Conservation (phyloP, 2,888 invertebrate species). For the Chymomyza procnemis region DNA sequence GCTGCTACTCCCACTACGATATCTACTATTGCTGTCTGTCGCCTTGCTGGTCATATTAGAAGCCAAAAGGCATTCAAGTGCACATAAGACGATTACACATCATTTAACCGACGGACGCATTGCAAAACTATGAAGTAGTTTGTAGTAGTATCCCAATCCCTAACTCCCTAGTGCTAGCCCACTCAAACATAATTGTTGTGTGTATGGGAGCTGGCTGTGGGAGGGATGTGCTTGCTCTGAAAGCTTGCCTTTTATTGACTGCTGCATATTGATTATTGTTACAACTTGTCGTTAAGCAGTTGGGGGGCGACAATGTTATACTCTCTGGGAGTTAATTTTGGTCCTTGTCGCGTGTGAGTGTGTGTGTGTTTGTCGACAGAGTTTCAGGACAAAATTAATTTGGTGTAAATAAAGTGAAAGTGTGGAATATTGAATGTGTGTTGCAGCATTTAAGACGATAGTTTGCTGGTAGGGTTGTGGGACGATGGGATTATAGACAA, state of each 20-base stretch:
- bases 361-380: constrained; percentile 10
- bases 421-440: constrained; percentile 25
- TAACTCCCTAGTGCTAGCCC: background rate
- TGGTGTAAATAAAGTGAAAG: constrained; percentile 70
- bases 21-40: constrained; percentile 30
- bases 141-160: background rate
- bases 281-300: constrained; percentile 40
- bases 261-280: constrained; percentile 73
- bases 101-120: constrained; percentile 74
- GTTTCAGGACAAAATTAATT: constrained; percentile 54
- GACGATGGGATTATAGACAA: no score
- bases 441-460: background rate
- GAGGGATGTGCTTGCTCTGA: background rate
- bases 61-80: constrained; percentile 77
- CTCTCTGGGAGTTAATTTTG: constrained; percentile 42
- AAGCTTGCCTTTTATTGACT: constrained; percentile 46
- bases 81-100: constrained; percentile 78
- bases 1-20: constrained; percentile 8
- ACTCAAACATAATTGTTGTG: constrained; percentile 58
- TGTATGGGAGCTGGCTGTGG: constrained; percentile 5
- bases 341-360: constrained; percentile 38
- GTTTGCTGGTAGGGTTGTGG: background rate
- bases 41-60: constrained; percentile 66
- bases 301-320: background rate
- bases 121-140: constrained; percentile 49